Evolutionary conservation across 2,797 vertebrate genomes (phyloP), one percentile per base, ranked within the genome.

Genomic region (Lerista edwardsae): DNA sequence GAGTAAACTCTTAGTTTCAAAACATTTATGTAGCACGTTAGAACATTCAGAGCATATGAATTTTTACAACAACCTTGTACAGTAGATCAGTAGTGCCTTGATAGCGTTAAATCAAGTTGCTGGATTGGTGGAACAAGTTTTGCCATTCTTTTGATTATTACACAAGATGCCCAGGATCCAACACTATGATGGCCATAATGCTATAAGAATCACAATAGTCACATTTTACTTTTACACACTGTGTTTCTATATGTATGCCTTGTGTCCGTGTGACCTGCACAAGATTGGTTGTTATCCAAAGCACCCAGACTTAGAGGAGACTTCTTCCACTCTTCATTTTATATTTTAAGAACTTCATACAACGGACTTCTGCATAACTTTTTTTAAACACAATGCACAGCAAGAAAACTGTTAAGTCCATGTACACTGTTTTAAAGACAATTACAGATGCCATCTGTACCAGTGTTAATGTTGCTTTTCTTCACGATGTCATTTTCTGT

Each of bases 321-420:
- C 82, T 68, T 74, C 87, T 74, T 12, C 0, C 65, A 84, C 39
- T 89, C 39, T 73, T 86, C 85, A 91, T 88, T 65, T 82, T 84
- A 91, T 87, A 90, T 86, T 93, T 86, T 74, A 83, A 87, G 73
- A 94, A 69, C 85, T 1, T 21, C 93, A 91, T 84, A 91, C 90
- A 93, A 64, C 44, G 81, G 85, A 81, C 90, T 86, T 84, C 88
- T 80, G 85, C 61, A 64, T 72, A 79, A 79, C 61, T 86, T 72
- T 62, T 5, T 68, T 47, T 47, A 47, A 6, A 47, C 90, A 89
- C 90, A 89, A 90, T 91, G 92, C 80, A 87, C 84, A 89, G 91
- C 91, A 87, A 90, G 80, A 84, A 88, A 90, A 90, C 89, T 64
- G 85, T 25, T 65, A 87, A 87, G 36, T 75, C 81, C 88, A 77